These are phyloP conservation scores for Parauchenoglanis ngamensis DNA, from an alignment of 2,797 vertebrate species.

Conservation along the genomic window DNA sequence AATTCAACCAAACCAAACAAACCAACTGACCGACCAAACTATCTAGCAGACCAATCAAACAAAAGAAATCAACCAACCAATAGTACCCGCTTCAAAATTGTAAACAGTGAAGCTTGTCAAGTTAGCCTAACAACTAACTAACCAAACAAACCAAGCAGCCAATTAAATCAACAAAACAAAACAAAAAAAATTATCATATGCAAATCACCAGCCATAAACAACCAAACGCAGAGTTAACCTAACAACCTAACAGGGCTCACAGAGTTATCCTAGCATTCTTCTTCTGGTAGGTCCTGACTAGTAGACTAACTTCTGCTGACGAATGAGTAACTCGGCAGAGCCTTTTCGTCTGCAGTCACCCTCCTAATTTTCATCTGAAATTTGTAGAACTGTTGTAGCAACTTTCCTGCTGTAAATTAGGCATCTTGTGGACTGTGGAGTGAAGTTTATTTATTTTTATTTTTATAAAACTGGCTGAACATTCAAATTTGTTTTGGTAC, in stretches of 20 bases:
- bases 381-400: not conserved
- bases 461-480: not conserved
- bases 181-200: not conserved
- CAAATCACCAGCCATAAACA: not conserved
- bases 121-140: not conserved
- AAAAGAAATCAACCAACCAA: not conserved
- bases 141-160: not conserved
- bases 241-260: not conserved
- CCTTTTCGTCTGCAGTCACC: not conserved
- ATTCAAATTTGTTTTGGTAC: not conserved
- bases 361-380: not conserved
- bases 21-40: not conserved
- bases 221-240: not conserved
- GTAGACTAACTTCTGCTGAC: not conserved
- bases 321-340: not conserved
- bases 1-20: not conserved
- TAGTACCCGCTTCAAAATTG: not conserved
- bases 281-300: not conserved
- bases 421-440: no score
- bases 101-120: not conserved
- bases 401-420: not conserved
- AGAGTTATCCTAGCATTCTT: not conserved
- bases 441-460: not conserved
- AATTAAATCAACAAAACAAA: not conserved
- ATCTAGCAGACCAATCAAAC: not conserved